Evolutionary conservation across 2,888 invertebrate genomes (phyloP), one percentile per base, ranked within the genome.

Genomic region (Sisyra nigra): DNA sequence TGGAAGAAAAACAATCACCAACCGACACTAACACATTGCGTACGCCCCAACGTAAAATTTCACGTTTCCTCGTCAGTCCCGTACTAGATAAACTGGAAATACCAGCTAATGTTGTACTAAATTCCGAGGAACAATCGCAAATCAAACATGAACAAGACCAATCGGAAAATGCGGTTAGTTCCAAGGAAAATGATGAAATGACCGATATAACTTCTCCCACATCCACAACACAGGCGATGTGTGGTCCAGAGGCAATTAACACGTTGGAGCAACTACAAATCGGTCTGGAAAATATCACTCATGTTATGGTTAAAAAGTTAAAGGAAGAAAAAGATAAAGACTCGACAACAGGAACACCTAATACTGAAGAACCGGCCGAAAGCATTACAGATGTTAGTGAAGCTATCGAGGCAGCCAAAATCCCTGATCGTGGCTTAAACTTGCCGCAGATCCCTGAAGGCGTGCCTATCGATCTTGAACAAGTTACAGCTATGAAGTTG

Each of bases 11-110:
- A 32, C 18, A 44, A 30, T 6, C 14, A 2, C 17, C 17, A n/a
- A 37, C 37, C 11, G 14, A 19, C 33, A 24, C 24, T 7, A 24
- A 24, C 7, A 24, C 24, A 7, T 24, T 24, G 24, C 24, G 24
- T 3, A 24, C 63, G 13, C 62, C 68, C 7, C 73, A 74, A 51
- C 66, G 84, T 46, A 85, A 85, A 59, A 80, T 85, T 52, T 85
- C 85, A 24, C 67, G 85, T 45, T 86, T 86, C 63, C 70, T 84
- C 57, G 84, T 86, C 51, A 85, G 84, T 59, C 84, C 85, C 15
- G 84, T 85, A 2, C 68, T 80, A 29, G 77, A 76, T 54, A 71
- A 65, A 49, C 58, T 67, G 43, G 60, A 60, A 45, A 46, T 63
- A 41, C 61, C 64, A 1, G 60, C 59, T 49, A 59, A 60, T 44